Evolutionary conservation across 2,888 invertebrate species (phyloP), one percentile per base, ranked within the genome.

Genomic region (Lepidocyrtoides sp.): DNA sequence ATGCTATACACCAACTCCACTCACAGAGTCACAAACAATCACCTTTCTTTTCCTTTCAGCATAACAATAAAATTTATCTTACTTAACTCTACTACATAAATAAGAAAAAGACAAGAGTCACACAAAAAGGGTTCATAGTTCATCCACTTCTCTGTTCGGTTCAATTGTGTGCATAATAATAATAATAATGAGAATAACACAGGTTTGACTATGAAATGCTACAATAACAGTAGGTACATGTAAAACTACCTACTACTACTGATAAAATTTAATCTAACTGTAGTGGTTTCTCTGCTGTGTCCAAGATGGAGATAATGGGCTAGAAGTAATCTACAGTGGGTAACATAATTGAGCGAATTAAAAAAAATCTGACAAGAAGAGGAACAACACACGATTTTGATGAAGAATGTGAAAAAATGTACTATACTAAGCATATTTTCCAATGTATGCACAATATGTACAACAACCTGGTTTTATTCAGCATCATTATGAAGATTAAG

Each of bases 31-130:
- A 26, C 32, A 29, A 23, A 66, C 36, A 20, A 29, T 69, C 86
- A 66, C 51, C 82, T 82, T 89, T 89, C 79, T 54, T 82, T 82
- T 82, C 89, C 87, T 82, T 82, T 89, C 81, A 88, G 63, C 41
- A 51, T 26, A 89, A 72, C 82, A 72, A 89, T 69, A 66, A 88
- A 88, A 81, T 36, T 57, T 66, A 79, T 86, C 44, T 77, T 60
- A 60, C 44, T 63, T 77, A 57, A 86, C 41, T 79, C 51, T 32
- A 8, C 77, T n/a, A n/a, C n/a, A n/a, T n/a, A n/a, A n/a, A n/a
- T n/a, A n/a, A n/a, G n/a, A n/a, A n/a, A 79, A 12, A 54, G 8
- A 10, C 17, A 79, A 17, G 1, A 63, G 82, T 79, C 44, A 66
- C 48, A 79, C 77, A 36, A 51, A 48, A 79, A 79, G 51, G 51